Percentiles rank a stretch among this genome's conserved stretches.
phyloP scores from a whole-genome alignment of 2,888 invertebrate species.

The Craniophora ligustri region DNA sequence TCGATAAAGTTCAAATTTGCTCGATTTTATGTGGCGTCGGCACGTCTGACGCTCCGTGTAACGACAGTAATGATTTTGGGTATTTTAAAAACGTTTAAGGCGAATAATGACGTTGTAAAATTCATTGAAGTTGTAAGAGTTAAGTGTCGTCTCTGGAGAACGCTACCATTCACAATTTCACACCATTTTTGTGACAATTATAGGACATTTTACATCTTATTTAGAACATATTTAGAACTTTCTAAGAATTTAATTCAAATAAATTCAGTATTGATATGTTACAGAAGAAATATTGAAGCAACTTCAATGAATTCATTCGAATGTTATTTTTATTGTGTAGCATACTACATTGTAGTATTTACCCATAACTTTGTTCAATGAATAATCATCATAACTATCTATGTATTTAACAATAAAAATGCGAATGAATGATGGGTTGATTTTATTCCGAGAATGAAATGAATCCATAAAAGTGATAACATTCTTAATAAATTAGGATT shows the following conservation, averaged over 20 bases:
- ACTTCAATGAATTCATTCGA: conserved; percentile 10
- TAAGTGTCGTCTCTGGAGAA: conserved; percentile 50
- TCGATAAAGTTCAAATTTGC: conserved; percentile 52
- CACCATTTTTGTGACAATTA: conserved; percentile 66
- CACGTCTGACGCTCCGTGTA: conserved; percentile 63
- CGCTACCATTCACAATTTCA: conserved; percentile 69
- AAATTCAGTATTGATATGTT: conserved; percentile 5
- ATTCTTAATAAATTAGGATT: conserved; percentile 56
- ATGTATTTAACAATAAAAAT: conserved; percentile 5
- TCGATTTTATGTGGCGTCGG: conserved; percentile 67
- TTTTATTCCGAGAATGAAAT: conserved; percentile 17
- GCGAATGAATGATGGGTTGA: conserved; percentile 17
- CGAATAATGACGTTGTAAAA: conserved; percentile 65
- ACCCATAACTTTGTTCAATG: not conserved
- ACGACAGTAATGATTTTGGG: conserved; percentile 52
- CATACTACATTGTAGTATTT: conserved; percentile 15
- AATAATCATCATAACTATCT: conserved; percentile 6
- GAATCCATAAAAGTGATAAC: conserved; percentile 38
- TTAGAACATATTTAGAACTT: conserved; percentile 38
- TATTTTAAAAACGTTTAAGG: conserved; percentile 60
- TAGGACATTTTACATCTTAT: conserved; percentile 63
- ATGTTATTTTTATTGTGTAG: conserved; percentile 2
- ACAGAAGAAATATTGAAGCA: not conserved
- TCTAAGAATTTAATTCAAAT: conserved; percentile 18
- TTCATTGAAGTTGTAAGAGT: conserved; percentile 65